phyloP scores from a whole-genome alignment of 2,888 invertebrate species.

The Ophioninae sp. region DNA sequence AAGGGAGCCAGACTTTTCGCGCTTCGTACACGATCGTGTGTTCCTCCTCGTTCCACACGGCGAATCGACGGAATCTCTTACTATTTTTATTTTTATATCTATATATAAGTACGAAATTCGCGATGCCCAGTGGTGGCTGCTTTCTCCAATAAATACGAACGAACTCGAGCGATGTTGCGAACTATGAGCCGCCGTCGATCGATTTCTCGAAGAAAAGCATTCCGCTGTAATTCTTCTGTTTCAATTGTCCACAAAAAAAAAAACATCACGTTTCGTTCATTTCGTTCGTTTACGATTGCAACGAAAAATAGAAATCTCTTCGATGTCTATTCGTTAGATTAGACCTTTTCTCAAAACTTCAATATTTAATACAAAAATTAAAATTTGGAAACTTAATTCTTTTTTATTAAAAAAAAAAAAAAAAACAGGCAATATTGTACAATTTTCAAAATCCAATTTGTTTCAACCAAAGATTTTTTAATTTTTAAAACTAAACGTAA shows the following conservation, averaged over 20 bases:
- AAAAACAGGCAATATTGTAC: too few relatives aligned
- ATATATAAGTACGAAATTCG: slow-evolving; percentile 25
- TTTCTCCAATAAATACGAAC: slow-evolving; percentile 30
- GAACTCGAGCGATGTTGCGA: not conserved
- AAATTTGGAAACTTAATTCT: too few relatives aligned
- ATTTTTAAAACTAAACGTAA: too few relatives aligned
- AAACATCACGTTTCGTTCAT: not conserved
- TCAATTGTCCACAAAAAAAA: not conserved
- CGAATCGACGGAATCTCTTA: slow-evolving; percentile 45
- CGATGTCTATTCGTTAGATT: too few relatives aligned
- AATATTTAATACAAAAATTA: too few relatives aligned
- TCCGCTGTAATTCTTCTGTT: not conserved
- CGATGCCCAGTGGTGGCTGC: slow-evolving; percentile 23
- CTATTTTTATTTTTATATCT: slow-evolving; percentile 28
- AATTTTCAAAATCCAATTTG: too few relatives aligned
- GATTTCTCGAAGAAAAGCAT: not conserved
- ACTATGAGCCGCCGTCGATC: not conserved
- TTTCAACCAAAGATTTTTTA: too few relatives aligned
- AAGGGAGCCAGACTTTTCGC: slow-evolving; percentile 42
- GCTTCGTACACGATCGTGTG: slow-evolving; percentile 39
- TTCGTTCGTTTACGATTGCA: not conserved
- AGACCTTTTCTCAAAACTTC: too few relatives aligned
- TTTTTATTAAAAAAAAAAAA: too few relatives aligned
- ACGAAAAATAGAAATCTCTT: not conserved
- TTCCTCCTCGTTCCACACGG: slow-evolving; percentile 64